phyloP scores from a whole-genome alignment of 2,888 invertebrate species.

The Diaphora mendica region DNA sequence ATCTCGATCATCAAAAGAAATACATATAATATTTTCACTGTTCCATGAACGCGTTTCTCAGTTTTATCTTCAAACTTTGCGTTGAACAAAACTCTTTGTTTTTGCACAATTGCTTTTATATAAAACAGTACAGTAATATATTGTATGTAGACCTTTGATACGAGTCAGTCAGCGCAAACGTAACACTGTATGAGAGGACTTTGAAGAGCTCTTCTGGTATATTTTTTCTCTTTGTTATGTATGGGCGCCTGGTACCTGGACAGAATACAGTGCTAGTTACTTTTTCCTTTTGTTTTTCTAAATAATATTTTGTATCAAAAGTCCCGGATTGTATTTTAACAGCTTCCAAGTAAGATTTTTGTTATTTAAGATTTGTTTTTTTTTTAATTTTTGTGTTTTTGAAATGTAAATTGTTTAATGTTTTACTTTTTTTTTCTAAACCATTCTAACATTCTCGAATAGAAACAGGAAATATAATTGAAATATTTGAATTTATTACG shows the following conservation, averaged over 20 bases:
- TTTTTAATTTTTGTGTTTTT: no score
- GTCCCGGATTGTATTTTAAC: not conserved
- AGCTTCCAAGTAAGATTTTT: not conserved
- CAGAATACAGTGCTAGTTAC: constrained; percentile 50
- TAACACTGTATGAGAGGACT: constrained; percentile 65
- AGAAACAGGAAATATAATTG: not conserved
- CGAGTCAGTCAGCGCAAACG: constrained; percentile 47
- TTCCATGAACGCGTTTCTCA: not conserved
- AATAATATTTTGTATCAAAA: not conserved
- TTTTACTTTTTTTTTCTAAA: no score
- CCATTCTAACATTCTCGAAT: not conserved
- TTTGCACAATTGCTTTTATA: not conserved
- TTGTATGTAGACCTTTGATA: constrained; percentile 33
- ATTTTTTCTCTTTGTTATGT: constrained; percentile 68
- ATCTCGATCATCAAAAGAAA: no score
- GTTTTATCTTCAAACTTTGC: not conserved
- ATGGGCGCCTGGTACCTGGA: constrained; percentile 67
- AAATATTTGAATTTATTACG: not conserved
- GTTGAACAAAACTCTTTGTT: not conserved
- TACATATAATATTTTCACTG: not conserved
- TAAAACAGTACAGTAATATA: not conserved
- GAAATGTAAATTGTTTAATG: no score
- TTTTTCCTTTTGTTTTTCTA: constrained; percentile 49
- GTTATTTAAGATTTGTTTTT: not conserved
- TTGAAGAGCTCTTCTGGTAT: constrained; percentile 61